Evolutionary conservation across 2,888 invertebrate species (phyloP).

Genomic region (Trimorus sp.): DNA sequence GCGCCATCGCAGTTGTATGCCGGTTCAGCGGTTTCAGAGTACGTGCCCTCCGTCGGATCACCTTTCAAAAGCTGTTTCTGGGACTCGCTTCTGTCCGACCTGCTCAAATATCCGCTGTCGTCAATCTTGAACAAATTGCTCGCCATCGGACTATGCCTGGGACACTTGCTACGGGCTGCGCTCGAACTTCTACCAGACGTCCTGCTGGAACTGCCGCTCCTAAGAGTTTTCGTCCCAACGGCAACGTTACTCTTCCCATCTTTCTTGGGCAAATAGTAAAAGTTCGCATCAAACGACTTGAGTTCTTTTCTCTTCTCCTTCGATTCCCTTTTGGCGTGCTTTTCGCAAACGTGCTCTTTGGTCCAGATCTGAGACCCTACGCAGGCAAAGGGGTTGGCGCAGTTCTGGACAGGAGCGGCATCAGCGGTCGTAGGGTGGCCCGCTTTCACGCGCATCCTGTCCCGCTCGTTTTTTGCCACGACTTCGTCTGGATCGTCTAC

Average conservation of each 20-base stretch:
- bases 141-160: constrained; percentile 15
- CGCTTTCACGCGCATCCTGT: constrained; percentile 83
- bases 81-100: constrained; percentile 87
- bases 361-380: constrained; percentile 72
- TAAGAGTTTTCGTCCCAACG: constrained; percentile 16
- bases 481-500: constrained; percentile 60
- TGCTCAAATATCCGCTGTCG: constrained; percentile 92
- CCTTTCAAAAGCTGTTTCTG: constrained; percentile 74
- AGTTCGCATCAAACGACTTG: constrained; percentile 40
- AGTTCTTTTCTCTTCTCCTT: constrained; percentile 1
- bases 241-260: constrained; percentile 10
- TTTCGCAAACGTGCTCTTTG: constrained; percentile 32
- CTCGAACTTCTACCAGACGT: constrained; percentile 9
- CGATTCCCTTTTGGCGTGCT: constrained; percentile 34
- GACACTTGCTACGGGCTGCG: constrained; percentile 5
- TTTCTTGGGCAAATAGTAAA: constrained; percentile 29
- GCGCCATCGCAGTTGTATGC: constrained; percentile 90
- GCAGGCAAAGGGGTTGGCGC: constrained; percentile 63
- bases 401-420: constrained; percentile 78
- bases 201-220: background rate
- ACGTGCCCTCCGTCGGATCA: constrained; percentile 82
- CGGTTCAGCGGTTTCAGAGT: constrained; percentile 91
- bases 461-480: constrained; percentile 86
- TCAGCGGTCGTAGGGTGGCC: constrained; percentile 80
- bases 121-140: constrained; percentile 68